A percentile compares a stretch with the other conserved stretches of the same genome.
These are phyloP conservation scores for Datnioides undecimradiatus DNA, from an alignment of 2,113 vertebrate species.

Conservation along the genomic window DNA sequence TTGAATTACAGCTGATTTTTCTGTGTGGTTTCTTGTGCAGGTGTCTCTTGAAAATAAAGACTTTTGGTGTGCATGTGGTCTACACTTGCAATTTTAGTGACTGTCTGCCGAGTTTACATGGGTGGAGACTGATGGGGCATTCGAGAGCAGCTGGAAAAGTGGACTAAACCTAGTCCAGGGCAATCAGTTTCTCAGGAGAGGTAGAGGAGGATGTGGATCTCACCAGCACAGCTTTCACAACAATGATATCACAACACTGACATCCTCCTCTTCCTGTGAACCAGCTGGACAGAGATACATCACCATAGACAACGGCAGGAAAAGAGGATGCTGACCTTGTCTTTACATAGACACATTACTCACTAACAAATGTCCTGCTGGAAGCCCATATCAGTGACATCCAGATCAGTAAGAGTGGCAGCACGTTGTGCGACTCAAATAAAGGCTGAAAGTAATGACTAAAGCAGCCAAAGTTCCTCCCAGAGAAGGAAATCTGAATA, in stretches of 20 bases:
- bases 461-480: background rate
- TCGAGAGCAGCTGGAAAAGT: constrained; percentile 69
- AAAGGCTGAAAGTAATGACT: constrained; percentile 13
- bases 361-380: constrained; percentile 8
- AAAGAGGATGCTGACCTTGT: constrained; percentile 54
- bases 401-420: constrained; percentile 10
- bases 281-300: constrained; percentile 65
- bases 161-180: constrained; percentile 47
- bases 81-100: constrained; percentile 23
- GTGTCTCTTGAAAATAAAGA: background rate
- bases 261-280: constrained; percentile 74
- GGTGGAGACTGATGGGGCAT: constrained; percentile 40
- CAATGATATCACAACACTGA: constrained; percentile 77
- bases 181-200: constrained; percentile 47
- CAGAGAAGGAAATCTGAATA: background rate
- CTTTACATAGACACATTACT: constrained; percentile 15
- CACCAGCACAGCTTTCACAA: constrained; percentile 75
- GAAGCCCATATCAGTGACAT: background rate
- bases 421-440: background rate
- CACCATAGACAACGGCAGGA: constrained; percentile 36
- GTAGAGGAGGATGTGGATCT: constrained; percentile 72
- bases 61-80: background rate
- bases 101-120: constrained; percentile 39
- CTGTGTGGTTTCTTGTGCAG: background rate
- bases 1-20: background rate